Evolutionary conservation across 2,888 invertebrate species (phyloP), one percentile per base, ranked within the genome.

Genomic region (Cheilosia variabilis): DNA sequence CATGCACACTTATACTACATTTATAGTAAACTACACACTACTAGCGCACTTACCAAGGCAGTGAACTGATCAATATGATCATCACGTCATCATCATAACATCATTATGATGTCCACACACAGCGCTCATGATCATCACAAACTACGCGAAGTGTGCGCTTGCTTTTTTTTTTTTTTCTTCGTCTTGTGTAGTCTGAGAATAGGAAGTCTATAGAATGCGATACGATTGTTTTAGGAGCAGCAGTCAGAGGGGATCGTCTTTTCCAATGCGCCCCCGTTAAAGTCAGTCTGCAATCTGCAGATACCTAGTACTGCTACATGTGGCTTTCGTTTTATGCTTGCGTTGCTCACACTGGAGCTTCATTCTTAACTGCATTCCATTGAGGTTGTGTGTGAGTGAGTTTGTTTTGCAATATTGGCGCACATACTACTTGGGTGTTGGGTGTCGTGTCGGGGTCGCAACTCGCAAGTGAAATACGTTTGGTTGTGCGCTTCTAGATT

Each of bases 311-410:
- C 53, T 72, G 71, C 37, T 60, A 58, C 73, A 75, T 79, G 79
- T 68, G 65, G 63, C 53, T 55, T 55, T 63, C 37, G 69, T 80
- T 63, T 80, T 71, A 76, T 80, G 80, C 75, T 84, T 65, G 58
- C 84, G 43, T 71, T 80, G 84, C 69, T 80, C 53, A 72, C 60
- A 53, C 65, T 71, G 79, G 63, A 69, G 75, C 53, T 79, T 79
- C 79, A 69, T 65, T 69, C 84, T 80, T 80, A 71, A 80, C 75
- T 80, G 75, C 84, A 84, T 84, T 84, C 84, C 80, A 69, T 75
- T 43, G 65, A 58, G 45, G 50, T 69, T 75, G 69, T 84, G 69
- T 80, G 52, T 37, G 72, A 60, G 72, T 4, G 37, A 37, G 72
- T 75, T 84, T 84, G 75, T 80, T 80, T 80, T 80, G 69, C 75